A percentile compares a stretch with the other conserved stretches of the same genome.
Conservation (phyloP, 1,140 invertebrate genomes). For the Aphelenchoides besseyi region DNA sequence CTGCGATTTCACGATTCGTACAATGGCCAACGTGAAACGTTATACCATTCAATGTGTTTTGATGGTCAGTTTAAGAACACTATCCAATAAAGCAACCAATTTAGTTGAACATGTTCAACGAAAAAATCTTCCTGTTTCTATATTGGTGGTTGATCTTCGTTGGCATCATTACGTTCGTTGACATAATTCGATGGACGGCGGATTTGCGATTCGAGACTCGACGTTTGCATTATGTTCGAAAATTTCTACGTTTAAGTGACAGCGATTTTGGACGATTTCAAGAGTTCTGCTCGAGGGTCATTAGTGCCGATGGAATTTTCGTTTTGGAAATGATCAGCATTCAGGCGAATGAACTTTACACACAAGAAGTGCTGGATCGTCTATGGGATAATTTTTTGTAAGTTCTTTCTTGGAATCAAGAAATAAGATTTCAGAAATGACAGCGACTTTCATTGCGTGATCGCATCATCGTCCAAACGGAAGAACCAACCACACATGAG, state of each 20-base stretch:
- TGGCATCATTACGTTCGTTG: constrained; percentile 44
- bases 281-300: constrained; percentile 31
- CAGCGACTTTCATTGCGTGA: background rate
- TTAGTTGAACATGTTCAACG: constrained; percentile 57
- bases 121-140: constrained; percentile 63
- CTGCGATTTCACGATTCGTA: constrained; percentile 36
- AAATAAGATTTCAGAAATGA: background rate
- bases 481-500: background rate
- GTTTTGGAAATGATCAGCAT: constrained; percentile 40
- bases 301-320: constrained; percentile 36
- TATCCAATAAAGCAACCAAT: constrained; percentile 16
- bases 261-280: constrained; percentile 21
- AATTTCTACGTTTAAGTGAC: background rate
- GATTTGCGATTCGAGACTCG: constrained; percentile 9
- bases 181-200: constrained; percentile 31
- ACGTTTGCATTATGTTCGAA: constrained; percentile 24
- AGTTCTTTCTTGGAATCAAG: constrained; percentile 8
- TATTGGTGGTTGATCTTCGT: constrained; percentile 63
- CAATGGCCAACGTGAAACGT: constrained; percentile 61
- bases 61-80: constrained; percentile 42
- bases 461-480: background rate
- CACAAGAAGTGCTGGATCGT: constrained; percentile 36
- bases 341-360: constrained; percentile 41
- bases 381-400: constrained; percentile 36
- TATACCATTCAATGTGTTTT: constrained; percentile 63